Evolutionary conservation across 2,113 vertebrate species (phyloP).

Genomic region (Actenoides lindsayi): DNA sequence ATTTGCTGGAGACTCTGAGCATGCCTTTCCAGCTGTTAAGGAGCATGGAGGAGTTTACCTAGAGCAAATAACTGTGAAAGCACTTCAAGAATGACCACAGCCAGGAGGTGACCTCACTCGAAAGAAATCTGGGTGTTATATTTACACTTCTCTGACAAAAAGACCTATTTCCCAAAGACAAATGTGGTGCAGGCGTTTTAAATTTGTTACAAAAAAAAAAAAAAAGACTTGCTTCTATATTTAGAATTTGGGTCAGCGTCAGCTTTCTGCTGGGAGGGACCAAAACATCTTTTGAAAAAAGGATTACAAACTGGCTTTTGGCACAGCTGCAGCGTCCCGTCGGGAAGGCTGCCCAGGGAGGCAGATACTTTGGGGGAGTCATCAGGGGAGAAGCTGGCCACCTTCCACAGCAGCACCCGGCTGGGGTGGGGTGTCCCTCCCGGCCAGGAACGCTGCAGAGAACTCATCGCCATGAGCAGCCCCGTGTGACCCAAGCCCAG

Average conservation of each 20-base stretch:
- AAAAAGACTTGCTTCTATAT: neutral
- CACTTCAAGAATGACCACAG: neutral
- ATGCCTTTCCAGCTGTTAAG: neutral
- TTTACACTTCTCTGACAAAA: neutral
- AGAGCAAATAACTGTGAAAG: neutral
- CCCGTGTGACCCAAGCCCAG: neutral
- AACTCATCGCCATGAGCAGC: neutral
- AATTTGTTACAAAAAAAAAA: neutral
- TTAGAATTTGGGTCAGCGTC: constrained; percentile 34
- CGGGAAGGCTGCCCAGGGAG: neutral
- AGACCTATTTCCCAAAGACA: neutral
- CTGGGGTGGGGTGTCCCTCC: neutral
- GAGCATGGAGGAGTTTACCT: neutral
- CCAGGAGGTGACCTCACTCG: constrained; percentile 4
- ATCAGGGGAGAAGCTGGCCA: neutral
- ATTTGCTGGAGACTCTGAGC: neutral
- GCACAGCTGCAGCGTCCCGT: neutral
- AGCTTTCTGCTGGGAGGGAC: constrained; percentile 14
- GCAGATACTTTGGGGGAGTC: neutral
- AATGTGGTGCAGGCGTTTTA: rapidly evolving
- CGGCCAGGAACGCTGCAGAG: neutral
- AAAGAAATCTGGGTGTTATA: neutral
- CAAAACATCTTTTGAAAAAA: neutral
- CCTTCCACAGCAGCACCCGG: neutral
- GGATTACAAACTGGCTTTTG: neutral